Evolutionary conservation across 1,140 invertebrate species (phyloP), one percentile per base, ranked within the genome.

Genomic region (Drosophila santomea): DNA sequence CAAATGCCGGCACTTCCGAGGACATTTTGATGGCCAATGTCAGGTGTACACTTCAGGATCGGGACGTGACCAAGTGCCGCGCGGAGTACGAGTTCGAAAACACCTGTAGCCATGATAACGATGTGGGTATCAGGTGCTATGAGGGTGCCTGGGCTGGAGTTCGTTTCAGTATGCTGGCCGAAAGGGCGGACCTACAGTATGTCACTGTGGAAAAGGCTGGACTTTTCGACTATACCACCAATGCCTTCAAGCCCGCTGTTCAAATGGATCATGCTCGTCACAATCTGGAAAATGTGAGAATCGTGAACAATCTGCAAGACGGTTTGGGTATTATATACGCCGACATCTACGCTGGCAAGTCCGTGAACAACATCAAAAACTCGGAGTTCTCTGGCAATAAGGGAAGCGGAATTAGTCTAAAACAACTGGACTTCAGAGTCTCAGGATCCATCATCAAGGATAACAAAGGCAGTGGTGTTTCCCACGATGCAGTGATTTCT

Each of bases 241-340:
- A 97, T 92, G 91, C 94, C 3, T 99, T 99, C 78, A 98, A 97
- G 91, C 97, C 97, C 48, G 99, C 98, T 0, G 92, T 99, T 2
- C 98, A 99, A 93, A 97, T 99, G 61, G 99, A 99, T 93, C 98
- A 99, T 93, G 97, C 98, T 55, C 95, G 97, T 57, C 98, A 99
- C 90, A 96, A 97, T 25, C 93, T 99, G 71, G 96, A 98, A 86
- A 96, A 96, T 75, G 94, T 98, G 4, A 94, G 95, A 78, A 93
- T 98, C 2, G 93, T 94, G 0, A 95, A 97, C 75, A 98, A 98
- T 92, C 95, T 96, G 28, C 96, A 97, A 85, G 97, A 98, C 92
- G 98, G 98, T 0, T 91, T 98, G 14, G 97, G 97, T 12, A 94
- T 98, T 38, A 93, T 98, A 17, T 98, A 98, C 91, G 97, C 97